Evolutionary conservation across 2,113 vertebrate genomes (phyloP).

Genomic region (Tautogolabrus adspersus): DNA sequence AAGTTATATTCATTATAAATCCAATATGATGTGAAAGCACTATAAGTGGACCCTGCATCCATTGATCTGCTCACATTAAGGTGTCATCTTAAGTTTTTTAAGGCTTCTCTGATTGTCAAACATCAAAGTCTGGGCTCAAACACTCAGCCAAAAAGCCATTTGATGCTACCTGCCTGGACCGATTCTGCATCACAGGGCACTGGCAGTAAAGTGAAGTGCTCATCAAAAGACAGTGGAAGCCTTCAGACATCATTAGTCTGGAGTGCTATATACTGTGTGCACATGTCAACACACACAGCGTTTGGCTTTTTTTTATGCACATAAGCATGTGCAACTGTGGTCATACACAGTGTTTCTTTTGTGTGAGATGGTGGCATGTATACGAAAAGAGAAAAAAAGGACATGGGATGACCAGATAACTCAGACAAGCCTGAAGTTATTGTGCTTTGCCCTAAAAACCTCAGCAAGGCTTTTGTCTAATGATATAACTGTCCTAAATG

Average conservation of each 20-base stretch:
- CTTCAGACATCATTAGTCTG: slow-evolving; percentile 70
- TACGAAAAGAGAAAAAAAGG: too few species aligned
- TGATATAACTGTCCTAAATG: too few species aligned
- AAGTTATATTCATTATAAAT: slow-evolving; percentile 10
- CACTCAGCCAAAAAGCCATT: slow-evolving; percentile 62
- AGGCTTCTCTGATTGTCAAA: slow-evolving; percentile 63
- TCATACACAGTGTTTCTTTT: slow-evolving; percentile 19
- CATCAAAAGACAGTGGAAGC: slow-evolving; percentile 67
- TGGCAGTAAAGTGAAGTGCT: slow-evolving; percentile 44
- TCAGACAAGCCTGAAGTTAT: too few species aligned
- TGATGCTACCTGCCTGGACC: slow-evolving; percentile 65
- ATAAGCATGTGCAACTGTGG: background rate
- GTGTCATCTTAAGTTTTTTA: slow-evolving; percentile 61
- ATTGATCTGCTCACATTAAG: slow-evolving; percentile 65
- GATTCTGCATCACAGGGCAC: slow-evolving; percentile 50
- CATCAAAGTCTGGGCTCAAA: slow-evolving; percentile 71
- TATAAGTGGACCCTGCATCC: slow-evolving; percentile 62
- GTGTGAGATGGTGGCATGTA: slow-evolving; percentile 27
- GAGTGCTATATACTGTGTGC: slow-evolving; percentile 31
- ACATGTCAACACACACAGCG: slow-evolving; percentile 5
- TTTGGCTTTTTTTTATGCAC: slow-evolving; percentile 63
- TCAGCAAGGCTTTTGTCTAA: too few species aligned
- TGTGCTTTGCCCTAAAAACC: too few species aligned
- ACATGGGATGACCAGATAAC: too few species aligned
- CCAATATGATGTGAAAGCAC: slow-evolving; percentile 22